Evolutionary conservation across 2,797 vertebrate genomes (phyloP).

Genomic region (Hoplostethus mediterraneus): DNA sequence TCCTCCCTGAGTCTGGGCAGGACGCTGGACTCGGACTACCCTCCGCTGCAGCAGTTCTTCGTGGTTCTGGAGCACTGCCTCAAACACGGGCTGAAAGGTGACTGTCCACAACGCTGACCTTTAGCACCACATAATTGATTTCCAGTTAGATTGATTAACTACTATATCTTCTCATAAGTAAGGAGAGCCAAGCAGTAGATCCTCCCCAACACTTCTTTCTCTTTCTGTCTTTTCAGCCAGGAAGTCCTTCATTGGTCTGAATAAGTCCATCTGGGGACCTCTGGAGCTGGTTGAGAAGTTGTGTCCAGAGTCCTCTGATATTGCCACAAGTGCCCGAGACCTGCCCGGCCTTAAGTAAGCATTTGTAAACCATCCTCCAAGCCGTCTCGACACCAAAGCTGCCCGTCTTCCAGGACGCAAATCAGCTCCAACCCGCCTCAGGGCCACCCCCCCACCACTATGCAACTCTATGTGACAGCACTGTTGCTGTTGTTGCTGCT

Average conservation of each 20-base stretch:
- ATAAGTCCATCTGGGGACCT: conserved; percentile 97
- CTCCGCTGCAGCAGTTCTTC: conserved; percentile 97
- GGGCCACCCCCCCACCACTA: no score
- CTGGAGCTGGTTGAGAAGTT: conserved; percentile 96
- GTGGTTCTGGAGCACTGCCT: conserved; percentile 97
- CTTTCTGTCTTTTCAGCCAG: conserved; percentile 82
- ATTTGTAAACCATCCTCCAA: neutral
- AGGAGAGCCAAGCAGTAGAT: neutral
- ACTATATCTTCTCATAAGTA: neutral
- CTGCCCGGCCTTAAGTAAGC: conserved; percentile 96
- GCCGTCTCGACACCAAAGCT: no score
- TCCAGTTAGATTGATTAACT: neutral
- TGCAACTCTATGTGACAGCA: no score
- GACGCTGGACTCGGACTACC: conserved; percentile 94
- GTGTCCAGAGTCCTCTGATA: conserved; percentile 94
- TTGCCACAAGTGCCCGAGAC: conserved; percentile 95
- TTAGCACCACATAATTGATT: neutral
- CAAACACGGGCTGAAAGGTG: conserved; percentile 97
- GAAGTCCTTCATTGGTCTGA: conserved; percentile 96
- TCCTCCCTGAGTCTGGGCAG: conserved; percentile 94
- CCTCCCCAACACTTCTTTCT: neutral
- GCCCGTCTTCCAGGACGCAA: no score
- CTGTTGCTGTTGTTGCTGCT: no score
- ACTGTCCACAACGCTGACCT: neutral
- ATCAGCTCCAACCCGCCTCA: no score